These are phyloP conservation scores for Symphodus melops DNA, from an alignment of 2,113 vertebrate species.

Conservation along the genomic window DNA sequence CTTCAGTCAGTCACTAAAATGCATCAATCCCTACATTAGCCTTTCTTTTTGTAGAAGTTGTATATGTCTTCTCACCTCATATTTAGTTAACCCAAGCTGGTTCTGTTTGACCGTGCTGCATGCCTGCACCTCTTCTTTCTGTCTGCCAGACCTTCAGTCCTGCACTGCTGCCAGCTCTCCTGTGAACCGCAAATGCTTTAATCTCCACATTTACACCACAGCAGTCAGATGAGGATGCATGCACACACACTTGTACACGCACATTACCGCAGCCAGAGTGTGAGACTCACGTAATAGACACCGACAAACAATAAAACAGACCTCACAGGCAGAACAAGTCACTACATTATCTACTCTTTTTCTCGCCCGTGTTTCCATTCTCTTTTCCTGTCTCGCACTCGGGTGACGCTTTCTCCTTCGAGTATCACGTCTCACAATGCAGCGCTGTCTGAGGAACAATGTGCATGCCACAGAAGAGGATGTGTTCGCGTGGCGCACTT, in stretches of 20 bases:
- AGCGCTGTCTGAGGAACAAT: constrained; percentile 33
- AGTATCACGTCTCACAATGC: constrained; percentile 53
- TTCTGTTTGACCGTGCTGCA: constrained; percentile 40
- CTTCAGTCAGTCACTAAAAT: constrained; percentile 12
- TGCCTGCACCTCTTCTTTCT: constrained; percentile 52
- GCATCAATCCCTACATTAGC: constrained; percentile 3
- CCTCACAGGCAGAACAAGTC: constrained; percentile 73
- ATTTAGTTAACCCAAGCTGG: constrained; percentile 55
- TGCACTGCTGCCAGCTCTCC: constrained; percentile 64
- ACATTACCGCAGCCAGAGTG: constrained; percentile 39
- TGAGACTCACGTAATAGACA: constrained; percentile 68
- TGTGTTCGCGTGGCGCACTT: constrained; percentile 64
- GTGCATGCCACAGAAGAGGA: constrained; percentile 52
- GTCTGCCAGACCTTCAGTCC: constrained; percentile 71
- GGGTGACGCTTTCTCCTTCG: constrained; percentile 44
- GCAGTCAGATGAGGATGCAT: constrained; percentile 57
- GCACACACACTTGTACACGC: constrained; percentile 31
- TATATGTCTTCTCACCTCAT: constrained; percentile 48
- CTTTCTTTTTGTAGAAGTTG: constrained; percentile 12
- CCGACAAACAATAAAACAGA: constrained; percentile 74
- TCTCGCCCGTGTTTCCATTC: constrained; percentile 53
- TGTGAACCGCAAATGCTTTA: constrained; percentile 73
- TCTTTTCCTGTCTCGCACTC: constrained; percentile 53
- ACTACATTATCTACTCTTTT: constrained; percentile 58
- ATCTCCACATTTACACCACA: constrained; percentile 67